These are phyloP conservation scores for Pachydiplax longipennis DNA, from an alignment of 2,888 invertebrate species.

Conservation along the genomic window DNA sequence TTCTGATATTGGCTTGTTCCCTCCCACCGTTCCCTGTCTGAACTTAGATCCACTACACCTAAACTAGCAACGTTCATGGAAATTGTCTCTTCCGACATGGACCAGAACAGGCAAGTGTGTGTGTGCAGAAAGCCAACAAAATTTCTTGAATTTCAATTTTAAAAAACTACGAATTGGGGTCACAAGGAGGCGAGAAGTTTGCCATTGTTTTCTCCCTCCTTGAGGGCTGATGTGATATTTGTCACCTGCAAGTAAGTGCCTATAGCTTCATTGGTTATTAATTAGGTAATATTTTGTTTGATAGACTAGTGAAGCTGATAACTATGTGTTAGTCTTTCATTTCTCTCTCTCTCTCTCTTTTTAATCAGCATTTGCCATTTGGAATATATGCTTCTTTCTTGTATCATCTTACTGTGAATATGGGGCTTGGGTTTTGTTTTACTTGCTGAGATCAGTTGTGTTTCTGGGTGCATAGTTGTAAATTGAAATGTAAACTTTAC, in stretches of 20 bases:
- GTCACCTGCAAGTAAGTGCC: constrained; percentile 39
- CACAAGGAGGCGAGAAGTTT: constrained; percentile 30
- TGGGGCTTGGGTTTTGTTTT: background rate
- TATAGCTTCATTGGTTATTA: constrained; percentile 33
- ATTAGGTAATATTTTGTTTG: constrained; percentile 15
- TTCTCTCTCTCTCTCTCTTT: constrained; percentile 37
- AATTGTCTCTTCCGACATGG: constrained; percentile 55
- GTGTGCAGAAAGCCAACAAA: constrained; percentile 24
- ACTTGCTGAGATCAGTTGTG: background rate
- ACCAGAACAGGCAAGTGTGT: constrained; percentile 54
- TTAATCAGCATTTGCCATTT: constrained; percentile 8
- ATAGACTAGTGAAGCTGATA: constrained; percentile 23
- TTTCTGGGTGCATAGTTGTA: background rate
- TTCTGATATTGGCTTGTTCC: constrained; percentile 45
- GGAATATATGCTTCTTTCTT: background rate
- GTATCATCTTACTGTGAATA: background rate
- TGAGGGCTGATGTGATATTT: constrained; percentile 27
- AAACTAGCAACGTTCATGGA: constrained; percentile 56
- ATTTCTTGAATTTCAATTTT: constrained; percentile 21
- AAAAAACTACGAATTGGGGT: constrained; percentile 29
- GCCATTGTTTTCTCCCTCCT: constrained; percentile 29
- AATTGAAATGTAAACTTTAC: background rate
- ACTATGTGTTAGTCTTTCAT: constrained; percentile 22
- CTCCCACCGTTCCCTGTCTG: constrained; percentile 35
- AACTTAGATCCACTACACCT: constrained; percentile 54